Conservation (phyloP, 2,113 vertebrate species). For the Motacilla tschutschensis region DNA sequence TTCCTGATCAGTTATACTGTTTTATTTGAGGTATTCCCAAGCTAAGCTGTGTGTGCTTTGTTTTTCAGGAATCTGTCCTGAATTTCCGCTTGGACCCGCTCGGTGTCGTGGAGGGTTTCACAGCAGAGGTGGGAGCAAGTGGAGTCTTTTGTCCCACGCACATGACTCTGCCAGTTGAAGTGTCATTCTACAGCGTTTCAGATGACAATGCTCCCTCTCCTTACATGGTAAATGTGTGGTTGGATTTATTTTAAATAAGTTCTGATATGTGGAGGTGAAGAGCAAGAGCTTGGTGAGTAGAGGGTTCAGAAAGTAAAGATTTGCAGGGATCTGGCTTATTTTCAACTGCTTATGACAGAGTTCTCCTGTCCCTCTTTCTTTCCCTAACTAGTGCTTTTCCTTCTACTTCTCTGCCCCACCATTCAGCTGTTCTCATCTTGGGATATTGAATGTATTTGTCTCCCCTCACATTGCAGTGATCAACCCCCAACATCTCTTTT, state of each 20-base stretch:
- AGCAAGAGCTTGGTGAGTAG: background rate
- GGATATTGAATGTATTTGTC: background rate
- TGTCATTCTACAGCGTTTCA: slow-evolving; percentile 97
- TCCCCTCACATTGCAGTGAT: background rate
- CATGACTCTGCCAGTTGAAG: slow-evolving; percentile 94
- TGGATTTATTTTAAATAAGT: background rate
- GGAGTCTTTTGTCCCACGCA: slow-evolving; percentile 96
- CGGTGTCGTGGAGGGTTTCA: slow-evolving; percentile 89
- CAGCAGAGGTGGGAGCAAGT: slow-evolving; percentile 94
- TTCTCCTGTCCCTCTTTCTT: background rate
- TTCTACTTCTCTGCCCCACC: background rate
- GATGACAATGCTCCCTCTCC: slow-evolving; percentile 98
- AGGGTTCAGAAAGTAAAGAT: background rate
- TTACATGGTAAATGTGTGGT: slow-evolving; percentile 85
- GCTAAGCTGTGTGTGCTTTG: background rate
- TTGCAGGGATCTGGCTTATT: background rate
- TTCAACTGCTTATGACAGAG: background rate
- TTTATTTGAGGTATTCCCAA: background rate
- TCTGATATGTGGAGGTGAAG: background rate
- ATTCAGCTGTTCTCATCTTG: background rate
- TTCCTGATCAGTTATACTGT: background rate
- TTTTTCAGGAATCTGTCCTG: slow-evolving; percentile 90
- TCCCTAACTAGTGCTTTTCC: background rate
- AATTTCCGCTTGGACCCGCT: slow-evolving; percentile 95
- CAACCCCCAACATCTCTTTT: background rate